Evolutionary conservation across 1,140 invertebrate species (phyloP), one percentile per base, ranked within the genome.

Genomic region (Spodoptera frugiperda): DNA sequence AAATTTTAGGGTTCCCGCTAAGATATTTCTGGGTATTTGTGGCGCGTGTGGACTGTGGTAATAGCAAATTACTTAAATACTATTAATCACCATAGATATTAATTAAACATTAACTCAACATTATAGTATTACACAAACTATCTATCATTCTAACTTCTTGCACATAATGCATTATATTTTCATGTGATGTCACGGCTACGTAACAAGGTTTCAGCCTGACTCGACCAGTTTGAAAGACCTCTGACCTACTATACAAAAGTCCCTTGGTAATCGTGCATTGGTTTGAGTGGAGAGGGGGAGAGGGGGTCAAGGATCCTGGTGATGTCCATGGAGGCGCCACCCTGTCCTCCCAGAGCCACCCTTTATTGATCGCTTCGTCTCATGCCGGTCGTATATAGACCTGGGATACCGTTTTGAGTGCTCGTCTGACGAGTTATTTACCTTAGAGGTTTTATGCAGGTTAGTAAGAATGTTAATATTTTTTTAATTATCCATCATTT

Each of bases 311-410:
- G 57, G 33, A 14, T 17, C 2, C 57, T 61, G 57, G 57, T 61
- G 57, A 33, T 39, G 57, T 44, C 57, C 17, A 61, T 61, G 57
- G 57, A 61, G 57, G 57, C 57, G 57, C 57, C 57, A 61, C 57
- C 57, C 57, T 61, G 57, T 39, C 33, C 33, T 39, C 33, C 33
- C 33, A 39, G 33, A 39, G 30, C 57, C 57, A 61, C 57, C 57
- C 57, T 33, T 39, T 61, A 61, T 61, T n/a, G 57, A 61, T 61
- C 57, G 57, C 33, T 39, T 61, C 57, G 57, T 61, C 57, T 61
- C 57, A 39, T 61, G 57, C 57, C 57, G n/a, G 57, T 44, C 57
- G 57, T 61, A 61, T 61, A 61, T 61, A 61, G 57, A 61, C 57
- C 57, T 30, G 57, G 57, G 57, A 61, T 61, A 61, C 57, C 57